Base-by-base conservation (phyloP, 92 coral and sea anemone species). In the Virgularia gustaviana region DNA sequence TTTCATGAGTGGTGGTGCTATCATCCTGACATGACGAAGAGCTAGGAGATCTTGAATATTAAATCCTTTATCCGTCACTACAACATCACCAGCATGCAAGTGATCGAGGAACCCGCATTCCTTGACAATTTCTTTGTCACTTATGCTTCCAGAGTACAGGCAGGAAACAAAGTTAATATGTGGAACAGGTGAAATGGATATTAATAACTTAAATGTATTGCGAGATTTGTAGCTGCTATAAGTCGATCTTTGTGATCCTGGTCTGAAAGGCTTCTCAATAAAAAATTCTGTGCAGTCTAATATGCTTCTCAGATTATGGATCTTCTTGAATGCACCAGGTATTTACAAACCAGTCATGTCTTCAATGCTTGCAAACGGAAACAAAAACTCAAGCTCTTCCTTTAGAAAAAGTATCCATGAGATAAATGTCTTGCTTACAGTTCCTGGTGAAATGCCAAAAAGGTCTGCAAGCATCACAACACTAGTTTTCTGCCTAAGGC, bases 231-330 rank as follows among this genome's bases (percentile, higher is more conserved):
- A 80, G 63, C 80, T 85, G 64, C 85, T 80, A 76, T 75, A 75
- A 72, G 85, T 85, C 57, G 85, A 67, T n/a, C n/a, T n/a, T n/a
- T 60, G 82, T 85, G 71, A 74, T 76, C 57, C 89, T 15, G 79
- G 82, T 57, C 76, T 85, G 22, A 66, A 62, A 41, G 85, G 88
- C 75, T 74, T 79, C 75, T 79, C 81, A 66, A 84, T 74, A 74
- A 79, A 79, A 81, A 79, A 73, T 74, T 84, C 82, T 38, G 82
- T 84, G 59, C 88, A 79, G 70, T 84, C 82, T 79, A 84, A 78
- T 64, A 83, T 57, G 44, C 77, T 80, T 83, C 88, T 78, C 77
- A 83, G 59, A 83, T 83, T 83, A 22, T 55, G 55, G 29, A 78
- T n/a, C 87, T 83, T 77, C 78, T 23, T 74, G 85, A 73, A 79